These are phyloP conservation scores for Periophthalmus modestus DNA, from an alignment of 2,113 vertebrate genomes.

Conservation along the genomic window DNA sequence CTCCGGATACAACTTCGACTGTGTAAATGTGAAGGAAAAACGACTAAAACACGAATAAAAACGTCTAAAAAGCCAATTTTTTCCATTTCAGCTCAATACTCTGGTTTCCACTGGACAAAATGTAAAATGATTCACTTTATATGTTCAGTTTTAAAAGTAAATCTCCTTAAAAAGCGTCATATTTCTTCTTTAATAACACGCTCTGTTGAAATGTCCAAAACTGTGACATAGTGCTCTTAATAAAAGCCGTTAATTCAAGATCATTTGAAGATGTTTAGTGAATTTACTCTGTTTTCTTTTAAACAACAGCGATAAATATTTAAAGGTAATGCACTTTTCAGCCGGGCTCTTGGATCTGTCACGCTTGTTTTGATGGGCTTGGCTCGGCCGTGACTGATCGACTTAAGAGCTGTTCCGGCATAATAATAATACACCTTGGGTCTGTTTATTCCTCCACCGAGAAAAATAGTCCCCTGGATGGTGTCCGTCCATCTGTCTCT, in stretches of 20 bases:
- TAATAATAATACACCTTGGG: constrained; percentile 42
- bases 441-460: constrained; percentile 17
- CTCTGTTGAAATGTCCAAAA: background rate
- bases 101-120: too few relatives aligned
- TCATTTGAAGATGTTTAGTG: background rate
- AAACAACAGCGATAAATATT: constrained; percentile 30
- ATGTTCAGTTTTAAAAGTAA: background rate
- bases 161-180: background rate
- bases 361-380: constrained; percentile 25
- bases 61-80: too few relatives aligned
- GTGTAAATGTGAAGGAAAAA: too few relatives aligned
- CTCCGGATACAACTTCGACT: too few relatives aligned
- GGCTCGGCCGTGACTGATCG: constrained; percentile 36
- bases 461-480: constrained; percentile 19
- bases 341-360: constrained; percentile 7
- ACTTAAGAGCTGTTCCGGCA: constrained; percentile 39
- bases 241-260: background rate
- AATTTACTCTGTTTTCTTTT: background rate
- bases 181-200: background rate
- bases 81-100: too few relatives aligned
- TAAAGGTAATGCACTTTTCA: constrained; percentile 8
- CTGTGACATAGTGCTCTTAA: background rate
- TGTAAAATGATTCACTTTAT: too few relatives aligned
- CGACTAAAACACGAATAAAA: too few relatives aligned
- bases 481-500: constrained; percentile 39